Evolutionary conservation across 1,140 invertebrate genomes (phyloP).

Genomic region (Hestina assimilis): DNA sequence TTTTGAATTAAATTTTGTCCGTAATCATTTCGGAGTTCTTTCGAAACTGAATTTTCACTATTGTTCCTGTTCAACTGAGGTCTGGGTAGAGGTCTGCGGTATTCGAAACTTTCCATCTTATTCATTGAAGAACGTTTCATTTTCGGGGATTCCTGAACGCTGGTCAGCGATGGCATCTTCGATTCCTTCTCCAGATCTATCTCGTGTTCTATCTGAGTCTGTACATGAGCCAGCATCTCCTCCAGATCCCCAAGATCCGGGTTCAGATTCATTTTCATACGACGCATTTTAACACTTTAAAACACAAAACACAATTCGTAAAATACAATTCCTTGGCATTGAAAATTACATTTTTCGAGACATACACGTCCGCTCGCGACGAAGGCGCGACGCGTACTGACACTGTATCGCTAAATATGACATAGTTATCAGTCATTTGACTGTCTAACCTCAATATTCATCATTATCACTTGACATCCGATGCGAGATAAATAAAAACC

Average conservation of each 20-base stretch:
- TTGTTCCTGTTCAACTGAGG: constrained; percentile 43
- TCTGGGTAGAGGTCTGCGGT: constrained; percentile 38
- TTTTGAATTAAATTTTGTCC: constrained; percentile 36
- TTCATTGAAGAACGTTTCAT: constrained; percentile 50
- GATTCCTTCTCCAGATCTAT: constrained; percentile 63
- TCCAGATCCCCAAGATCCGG: constrained; percentile 72
- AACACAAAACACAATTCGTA: constrained; percentile 22
- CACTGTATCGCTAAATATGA: constrained; percentile 33
- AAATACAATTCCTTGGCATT: constrained; percentile 25
- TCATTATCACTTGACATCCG: constrained; percentile 51
- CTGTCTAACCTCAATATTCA: constrained; percentile 33
- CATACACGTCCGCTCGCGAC: constrained; percentile 34
- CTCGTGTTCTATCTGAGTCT: constrained; percentile 70
- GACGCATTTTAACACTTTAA: constrained; percentile 53
- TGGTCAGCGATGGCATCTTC: constrained; percentile 58
- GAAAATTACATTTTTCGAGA: neutral
- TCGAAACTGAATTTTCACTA: constrained; percentile 33
- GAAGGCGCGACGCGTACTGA: constrained; percentile 37
- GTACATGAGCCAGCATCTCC: constrained; percentile 72
- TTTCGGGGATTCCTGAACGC: constrained; percentile 62
- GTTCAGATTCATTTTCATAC: constrained; percentile 58
- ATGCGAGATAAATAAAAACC: constrained; percentile 28
- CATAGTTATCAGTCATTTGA: constrained; percentile 28
- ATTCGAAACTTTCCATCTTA: constrained; percentile 41
- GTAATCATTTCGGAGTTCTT: constrained; percentile 39